Evolutionary conservation across 2,888 invertebrate species (phyloP).

Genomic region (Ganaspis brasiliensis): DNA sequence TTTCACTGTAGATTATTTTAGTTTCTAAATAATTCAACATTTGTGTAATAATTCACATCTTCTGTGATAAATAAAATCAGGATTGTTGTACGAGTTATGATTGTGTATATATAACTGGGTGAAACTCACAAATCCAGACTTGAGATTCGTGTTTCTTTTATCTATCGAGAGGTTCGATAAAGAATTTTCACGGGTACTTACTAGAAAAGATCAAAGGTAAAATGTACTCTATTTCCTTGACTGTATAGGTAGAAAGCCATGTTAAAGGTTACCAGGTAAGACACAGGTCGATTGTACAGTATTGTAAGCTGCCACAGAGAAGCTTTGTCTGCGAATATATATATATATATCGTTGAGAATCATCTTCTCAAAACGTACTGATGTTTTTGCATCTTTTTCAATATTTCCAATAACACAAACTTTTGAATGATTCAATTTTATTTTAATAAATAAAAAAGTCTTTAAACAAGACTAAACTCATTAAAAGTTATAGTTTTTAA

Average conservation of each 20-base stretch:
- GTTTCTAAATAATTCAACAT: neutral
- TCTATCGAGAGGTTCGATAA: constrained; percentile 18
- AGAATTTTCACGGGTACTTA: constrained; percentile 21
- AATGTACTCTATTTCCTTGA: constrained; percentile 22
- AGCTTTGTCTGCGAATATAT: neutral
- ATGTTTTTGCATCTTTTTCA: no score
- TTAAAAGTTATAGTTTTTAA: no score
- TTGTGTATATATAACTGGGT: neutral
- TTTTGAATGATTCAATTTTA: no score
- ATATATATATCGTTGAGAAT: no score
- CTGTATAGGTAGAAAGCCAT: constrained; percentile 17
- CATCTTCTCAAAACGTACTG: neutral
- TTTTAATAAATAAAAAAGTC: no score
- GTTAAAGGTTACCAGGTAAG: constrained; percentile 28
- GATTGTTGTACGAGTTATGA: neutral
- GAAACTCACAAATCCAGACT: constrained; percentile 6
- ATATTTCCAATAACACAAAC: no score
- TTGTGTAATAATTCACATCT: neutral
- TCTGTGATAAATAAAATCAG: neutral
- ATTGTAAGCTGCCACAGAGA: neutral
- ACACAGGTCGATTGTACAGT: constrained; percentile 20
- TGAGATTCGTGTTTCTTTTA: constrained; percentile 18
- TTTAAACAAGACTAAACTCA: no score
- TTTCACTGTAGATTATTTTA: neutral
- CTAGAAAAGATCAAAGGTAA: constrained; percentile 29